Percentiles rank a stretch among this genome's conserved stretches.
These are phyloP conservation scores for Dryobates pubescens DNA, from an alignment of 2,797 vertebrate genomes.

Conservation along the genomic window DNA sequence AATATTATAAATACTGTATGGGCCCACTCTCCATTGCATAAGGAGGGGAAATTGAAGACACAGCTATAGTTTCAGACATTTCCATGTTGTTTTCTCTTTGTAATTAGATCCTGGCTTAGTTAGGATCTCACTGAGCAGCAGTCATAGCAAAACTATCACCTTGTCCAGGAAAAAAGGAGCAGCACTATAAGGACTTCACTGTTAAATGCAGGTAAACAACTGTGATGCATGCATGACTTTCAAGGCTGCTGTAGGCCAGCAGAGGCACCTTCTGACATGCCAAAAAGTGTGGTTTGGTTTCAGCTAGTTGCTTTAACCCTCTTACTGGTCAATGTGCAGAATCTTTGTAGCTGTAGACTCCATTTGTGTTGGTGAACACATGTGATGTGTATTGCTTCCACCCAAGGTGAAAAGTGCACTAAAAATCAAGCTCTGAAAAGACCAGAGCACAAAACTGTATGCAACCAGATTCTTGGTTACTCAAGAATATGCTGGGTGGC, in stretches of 20 bases:
- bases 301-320: not conserved
- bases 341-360: not conserved
- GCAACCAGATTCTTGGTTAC: not conserved
- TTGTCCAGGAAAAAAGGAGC: not conserved
- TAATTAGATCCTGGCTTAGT: not conserved
- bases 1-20: not conserved
- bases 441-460: not conserved
- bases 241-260: not conserved
- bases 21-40: not conserved
- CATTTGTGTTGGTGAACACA: not conserved
- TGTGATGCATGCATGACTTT: not conserved
- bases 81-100: not conserved
- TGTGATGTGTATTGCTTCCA: not conserved
- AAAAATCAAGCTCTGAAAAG: not conserved
- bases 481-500: not conserved
- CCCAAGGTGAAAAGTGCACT: not conserved
- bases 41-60: not conserved
- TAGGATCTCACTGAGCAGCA: not conserved
- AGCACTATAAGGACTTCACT: not conserved
- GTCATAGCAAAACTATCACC: not conserved
- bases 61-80: not conserved
- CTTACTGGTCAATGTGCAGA: fast-evolving
- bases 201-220: not conserved
- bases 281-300: not conserved
- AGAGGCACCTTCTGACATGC: not conserved